These are phyloP conservation scores for Sarcophaga bullata DNA, from an alignment of 1,140 invertebrate genomes.

Conservation along the genomic window DNA sequence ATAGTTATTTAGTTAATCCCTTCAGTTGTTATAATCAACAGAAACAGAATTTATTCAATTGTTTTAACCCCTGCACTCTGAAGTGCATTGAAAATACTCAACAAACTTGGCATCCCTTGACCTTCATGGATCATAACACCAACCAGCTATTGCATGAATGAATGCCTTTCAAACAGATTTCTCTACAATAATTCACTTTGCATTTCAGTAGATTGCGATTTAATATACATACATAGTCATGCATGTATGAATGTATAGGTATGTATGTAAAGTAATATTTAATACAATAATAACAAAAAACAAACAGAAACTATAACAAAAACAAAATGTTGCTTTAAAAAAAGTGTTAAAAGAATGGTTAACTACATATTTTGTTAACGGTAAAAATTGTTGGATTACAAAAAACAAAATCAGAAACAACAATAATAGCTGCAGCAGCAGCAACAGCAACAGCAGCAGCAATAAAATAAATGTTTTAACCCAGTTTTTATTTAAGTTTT, in stretches of 20 bases:
- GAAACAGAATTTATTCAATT: too few species aligned
- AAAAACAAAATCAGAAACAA: neutral
- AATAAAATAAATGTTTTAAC: conserved; percentile 1
- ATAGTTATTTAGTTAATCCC: too few species aligned
- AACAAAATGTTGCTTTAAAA: neutral
- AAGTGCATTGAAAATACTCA: too few species aligned
- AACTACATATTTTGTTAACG: conserved; percentile 23
- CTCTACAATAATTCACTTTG: too few species aligned
- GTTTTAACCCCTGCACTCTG: too few species aligned
- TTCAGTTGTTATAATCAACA: too few species aligned
- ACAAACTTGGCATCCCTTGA: conserved; percentile 2
- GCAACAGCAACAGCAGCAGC: too few species aligned
- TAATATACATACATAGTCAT: too few species aligned
- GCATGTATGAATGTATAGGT: neutral
- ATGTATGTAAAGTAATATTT: neutral
- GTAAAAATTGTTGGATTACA: conserved; percentile 7
- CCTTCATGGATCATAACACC: neutral
- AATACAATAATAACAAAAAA: neutral
- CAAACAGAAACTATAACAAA: neutral
- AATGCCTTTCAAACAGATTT: neutral
- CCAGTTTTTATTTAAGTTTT: neutral
- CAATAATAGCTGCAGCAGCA: too few species aligned
- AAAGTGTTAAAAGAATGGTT: conserved; percentile 40
- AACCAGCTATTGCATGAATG: neutral
- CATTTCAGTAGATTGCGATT: too few species aligned